A percentile compares a stretch with the other conserved stretches of the same genome.
These are phyloP conservation scores for Cygnus atratus DNA, from an alignment of 2,113 vertebrate species.

Conservation along the genomic window DNA sequence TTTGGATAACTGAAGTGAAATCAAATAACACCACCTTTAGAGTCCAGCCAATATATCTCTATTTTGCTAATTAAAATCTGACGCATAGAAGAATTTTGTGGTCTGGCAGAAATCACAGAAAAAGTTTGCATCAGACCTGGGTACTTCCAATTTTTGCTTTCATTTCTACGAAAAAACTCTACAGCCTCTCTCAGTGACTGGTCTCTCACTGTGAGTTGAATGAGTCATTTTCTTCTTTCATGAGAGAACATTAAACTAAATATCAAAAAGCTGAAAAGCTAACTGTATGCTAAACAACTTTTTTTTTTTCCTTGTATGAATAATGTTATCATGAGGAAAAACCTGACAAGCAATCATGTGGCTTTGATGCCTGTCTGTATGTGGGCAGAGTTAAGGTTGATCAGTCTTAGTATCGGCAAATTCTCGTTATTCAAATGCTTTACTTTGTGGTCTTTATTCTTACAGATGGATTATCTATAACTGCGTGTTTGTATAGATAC, in stretches of 20 bases:
- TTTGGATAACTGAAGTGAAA: background rate
- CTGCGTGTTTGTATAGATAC: background rate
- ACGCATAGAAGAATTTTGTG: background rate
- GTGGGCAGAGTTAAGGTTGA: background rate
- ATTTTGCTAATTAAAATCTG: background rate
- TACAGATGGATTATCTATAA: background rate
- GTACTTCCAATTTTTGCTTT: background rate
- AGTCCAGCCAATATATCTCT: background rate
- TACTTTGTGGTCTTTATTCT: background rate
- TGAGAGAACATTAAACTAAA: constrained; percentile 13
- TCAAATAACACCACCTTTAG: background rate
- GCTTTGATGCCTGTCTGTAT: background rate
- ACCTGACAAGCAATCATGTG: background rate
- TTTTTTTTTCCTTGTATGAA: background rate
- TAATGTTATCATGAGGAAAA: background rate
- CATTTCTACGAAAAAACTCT: background rate
- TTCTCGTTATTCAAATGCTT: background rate
- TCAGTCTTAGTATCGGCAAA: background rate
- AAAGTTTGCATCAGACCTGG: background rate
- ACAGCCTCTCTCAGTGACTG: background rate
- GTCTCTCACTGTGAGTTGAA: background rate
- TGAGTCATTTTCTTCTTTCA: constrained; percentile 5
- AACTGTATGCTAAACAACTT: background rate
- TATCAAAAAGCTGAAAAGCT: background rate
- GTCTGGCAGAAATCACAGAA: background rate